Evolutionary conservation across 2,113 vertebrate genomes (phyloP).

Genomic region (Equus quagga): DNA sequence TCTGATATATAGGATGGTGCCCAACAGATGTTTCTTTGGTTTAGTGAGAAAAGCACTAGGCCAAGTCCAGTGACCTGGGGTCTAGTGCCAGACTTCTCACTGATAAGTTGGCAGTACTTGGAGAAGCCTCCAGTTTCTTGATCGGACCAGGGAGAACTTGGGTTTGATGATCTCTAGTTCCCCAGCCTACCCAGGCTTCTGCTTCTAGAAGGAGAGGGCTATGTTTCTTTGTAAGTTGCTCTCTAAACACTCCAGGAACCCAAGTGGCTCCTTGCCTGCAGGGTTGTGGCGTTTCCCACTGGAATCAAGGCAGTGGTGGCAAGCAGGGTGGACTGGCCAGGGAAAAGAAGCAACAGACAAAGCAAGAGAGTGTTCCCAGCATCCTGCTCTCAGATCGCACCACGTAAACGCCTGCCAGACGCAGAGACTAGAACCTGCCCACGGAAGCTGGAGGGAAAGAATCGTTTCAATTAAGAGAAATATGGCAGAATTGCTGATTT

Average conservation of each 20-base stretch:
- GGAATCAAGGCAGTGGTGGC: neutral
- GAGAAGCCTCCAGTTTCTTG: neutral
- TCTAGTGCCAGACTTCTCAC: neutral
- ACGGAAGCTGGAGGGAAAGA: neutral
- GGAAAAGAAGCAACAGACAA: slow-evolving; percentile 55
- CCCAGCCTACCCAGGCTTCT: neutral
- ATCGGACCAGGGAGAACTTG: neutral
- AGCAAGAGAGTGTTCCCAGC: slow-evolving; percentile 13
- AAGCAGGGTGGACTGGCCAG: neutral
- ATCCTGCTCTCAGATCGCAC: slow-evolving; percentile 59
- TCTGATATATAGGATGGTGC: neutral
- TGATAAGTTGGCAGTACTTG: neutral
- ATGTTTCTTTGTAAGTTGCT: neutral
- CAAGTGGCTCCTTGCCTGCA: neutral
- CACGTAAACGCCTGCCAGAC: neutral
- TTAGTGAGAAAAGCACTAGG: neutral
- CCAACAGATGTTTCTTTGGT: neutral
- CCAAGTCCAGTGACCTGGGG: neutral
- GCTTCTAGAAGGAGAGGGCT: neutral
- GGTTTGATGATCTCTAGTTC: neutral
- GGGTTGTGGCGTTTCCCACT: neutral
- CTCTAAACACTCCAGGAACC: neutral
- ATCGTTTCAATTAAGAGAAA: slow-evolving; percentile 69
- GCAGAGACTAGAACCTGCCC: neutral
- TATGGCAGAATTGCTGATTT: neutral